A percentile compares a stretch with the other conserved stretches of the same genome.
These are phyloP conservation scores for Meliscaeva auricollis DNA, from an alignment of 2,888 invertebrate species.

Conservation along the genomic window DNA sequence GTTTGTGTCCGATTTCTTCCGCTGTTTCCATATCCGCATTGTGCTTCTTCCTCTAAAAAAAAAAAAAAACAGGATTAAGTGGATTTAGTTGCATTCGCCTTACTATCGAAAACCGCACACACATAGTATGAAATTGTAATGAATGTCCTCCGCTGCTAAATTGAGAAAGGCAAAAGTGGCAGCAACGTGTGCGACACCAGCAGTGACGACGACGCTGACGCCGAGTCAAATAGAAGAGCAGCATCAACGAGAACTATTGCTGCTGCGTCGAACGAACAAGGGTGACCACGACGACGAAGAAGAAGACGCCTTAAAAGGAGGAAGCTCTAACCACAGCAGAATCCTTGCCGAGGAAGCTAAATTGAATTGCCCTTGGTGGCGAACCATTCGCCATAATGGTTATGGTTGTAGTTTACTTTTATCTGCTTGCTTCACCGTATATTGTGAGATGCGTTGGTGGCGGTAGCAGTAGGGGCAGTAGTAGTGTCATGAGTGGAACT, in stretches of 20 bases:
- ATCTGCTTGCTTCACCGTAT: constrained; percentile 78
- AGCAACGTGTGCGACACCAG: constrained; percentile 58
- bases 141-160: constrained; percentile 71
- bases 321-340: constrained; percentile 53
- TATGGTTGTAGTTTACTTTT: constrained; percentile 82
- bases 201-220: constrained; percentile 54
- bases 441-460: constrained; percentile 79
- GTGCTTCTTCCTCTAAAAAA: constrained; percentile 43
- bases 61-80: constrained; percentile 43
- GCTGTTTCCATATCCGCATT: constrained; percentile 17
- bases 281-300: constrained; percentile 27
- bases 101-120: constrained; percentile 60
- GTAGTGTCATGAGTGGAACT: constrained; percentile 62
- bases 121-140: constrained; percentile 61
- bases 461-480: constrained; percentile 77
- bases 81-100: constrained; percentile 68
- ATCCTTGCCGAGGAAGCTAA: constrained; percentile 57
- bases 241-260: constrained; percentile 54
- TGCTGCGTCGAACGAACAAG: constrained; percentile 49
- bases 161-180: constrained; percentile 67
- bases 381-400: constrained; percentile 81
- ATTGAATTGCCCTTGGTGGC: constrained; percentile 73
- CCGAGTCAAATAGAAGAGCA: constrained; percentile 63
- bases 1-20: constrained; percentile 43
- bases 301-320: constrained; percentile 46